Evolutionary conservation across 2,797 vertebrate genomes (phyloP).

Genomic region (Nannoperca australis): DNA sequence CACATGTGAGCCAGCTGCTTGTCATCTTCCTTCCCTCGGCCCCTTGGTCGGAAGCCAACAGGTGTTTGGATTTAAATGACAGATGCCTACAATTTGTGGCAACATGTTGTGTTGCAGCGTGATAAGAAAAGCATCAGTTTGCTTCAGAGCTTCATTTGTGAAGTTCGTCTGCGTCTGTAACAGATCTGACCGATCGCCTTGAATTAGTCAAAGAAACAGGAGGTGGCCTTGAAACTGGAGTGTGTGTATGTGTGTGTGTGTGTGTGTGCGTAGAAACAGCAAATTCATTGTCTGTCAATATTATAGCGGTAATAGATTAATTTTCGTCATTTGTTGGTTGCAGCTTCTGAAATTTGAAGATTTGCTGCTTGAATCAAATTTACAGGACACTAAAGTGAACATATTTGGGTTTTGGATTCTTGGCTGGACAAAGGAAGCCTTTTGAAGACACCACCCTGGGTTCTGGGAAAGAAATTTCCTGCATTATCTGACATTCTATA

Average conservation of each 20-base stretch:
- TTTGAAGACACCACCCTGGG: background rate
- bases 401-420: background rate
- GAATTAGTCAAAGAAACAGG: slow-evolving; percentile 75
- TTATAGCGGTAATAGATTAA: background rate
- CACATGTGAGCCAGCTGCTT: slow-evolving; percentile 61
- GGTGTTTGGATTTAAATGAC: slow-evolving; percentile 54
- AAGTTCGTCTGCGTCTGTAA: slow-evolving; percentile 68
- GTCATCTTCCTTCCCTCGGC: slow-evolving; percentile 14
- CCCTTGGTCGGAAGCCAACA: slow-evolving; percentile 34
- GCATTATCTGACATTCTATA: background rate
- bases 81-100: slow-evolving; percentile 51
- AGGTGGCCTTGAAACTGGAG: slow-evolving; percentile 69
- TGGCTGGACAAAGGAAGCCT: background rate
- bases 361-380: background rate
- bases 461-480: background rate
- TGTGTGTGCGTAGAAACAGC: slow-evolving; percentile 2
- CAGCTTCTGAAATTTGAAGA: background rate
- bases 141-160: slow-evolving; percentile 30
- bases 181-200: slow-evolving; percentile 58
- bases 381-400: background rate
- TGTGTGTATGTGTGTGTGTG: slow-evolving; percentile 20
- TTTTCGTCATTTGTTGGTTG: background rate
- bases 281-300: background rate
- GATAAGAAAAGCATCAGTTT: slow-evolving; percentile 37
- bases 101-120: slow-evolving; percentile 12